Base-by-base conservation (phyloP, 2,113 vertebrate genomes). In the Carassius auratus region DNA sequence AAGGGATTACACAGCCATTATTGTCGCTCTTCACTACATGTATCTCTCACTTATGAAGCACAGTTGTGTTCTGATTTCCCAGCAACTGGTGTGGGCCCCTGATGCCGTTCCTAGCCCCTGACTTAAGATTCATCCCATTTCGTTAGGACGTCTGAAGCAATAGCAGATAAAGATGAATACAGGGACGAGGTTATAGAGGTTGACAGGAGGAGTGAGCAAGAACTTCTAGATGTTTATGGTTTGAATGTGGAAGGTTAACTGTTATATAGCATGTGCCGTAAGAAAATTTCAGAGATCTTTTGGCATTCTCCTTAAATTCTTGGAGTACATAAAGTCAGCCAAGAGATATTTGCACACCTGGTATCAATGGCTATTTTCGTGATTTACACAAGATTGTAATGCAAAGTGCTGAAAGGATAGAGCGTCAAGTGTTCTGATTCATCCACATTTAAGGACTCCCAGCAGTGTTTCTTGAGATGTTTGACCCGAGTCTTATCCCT, bases 1-100 rank as follows among this genome's bases (percentile, higher is more conserved):
- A 90, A 90, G 87, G 87, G 88, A 92, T 92, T 88, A 88, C 57
- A 86, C 86, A 61, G 71, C 30, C 42, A 75, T 81, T 87, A 75
- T 75, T 84, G 82, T 88, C 78, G 79, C 71, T 82, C 68, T 48
- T 81, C 64, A 81, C n/a, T 26, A 71, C 75, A 81, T 75, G 64
- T 68, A 88, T 86, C 82, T 90, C 88, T 88, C 81, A 59, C 74
- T 86, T 87, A 84, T 81, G 75, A 85, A 85, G 76, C 88, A 88
- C 82, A 88, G 87, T 81, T 89, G 86, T 59, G 10, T 55, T 87
- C 42, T 68, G 83, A 86, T 84, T 87, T 79, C 23, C n/a, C 64
- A 76, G 84, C 81, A 64, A 66, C 76, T 79, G 48, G 21, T 69
- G 61, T 84, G 74, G 69, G 55, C 45, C 68, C 30, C 42, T 85